phyloP scores from a whole-genome alignment of 2,113 vertebrate genomes.

The Rhinoptilus africanus region DNA sequence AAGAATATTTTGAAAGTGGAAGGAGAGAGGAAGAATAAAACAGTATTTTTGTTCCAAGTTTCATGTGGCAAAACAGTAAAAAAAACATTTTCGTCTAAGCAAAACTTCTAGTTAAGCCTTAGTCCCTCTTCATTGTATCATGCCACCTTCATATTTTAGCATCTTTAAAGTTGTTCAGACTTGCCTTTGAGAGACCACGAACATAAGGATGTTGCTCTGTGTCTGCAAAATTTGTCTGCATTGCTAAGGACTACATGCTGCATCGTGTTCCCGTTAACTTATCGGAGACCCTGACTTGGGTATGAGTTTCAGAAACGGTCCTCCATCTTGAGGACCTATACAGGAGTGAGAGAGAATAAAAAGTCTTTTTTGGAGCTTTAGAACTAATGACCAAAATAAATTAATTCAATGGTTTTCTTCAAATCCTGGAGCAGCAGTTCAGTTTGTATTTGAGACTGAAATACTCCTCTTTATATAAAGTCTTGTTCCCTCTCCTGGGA shows the following conservation, averaged over 20 bases:
- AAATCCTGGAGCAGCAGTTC: neutral
- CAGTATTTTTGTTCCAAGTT: neutral
- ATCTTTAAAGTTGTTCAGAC: neutral
- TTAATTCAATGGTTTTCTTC: neutral
- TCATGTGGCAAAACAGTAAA: neutral
- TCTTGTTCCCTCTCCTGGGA: neutral
- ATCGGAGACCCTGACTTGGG: neutral
- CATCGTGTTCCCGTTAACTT: neutral
- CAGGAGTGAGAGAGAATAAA: neutral
- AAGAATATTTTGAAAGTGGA: neutral
- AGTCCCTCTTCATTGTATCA: neutral
- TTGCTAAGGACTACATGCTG: neutral
- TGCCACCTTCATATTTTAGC: neutral
- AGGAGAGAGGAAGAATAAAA: neutral
- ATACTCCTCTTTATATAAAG: neutral
- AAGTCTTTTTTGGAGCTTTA: neutral
- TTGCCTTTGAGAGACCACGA: neutral
- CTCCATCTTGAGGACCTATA: neutral
- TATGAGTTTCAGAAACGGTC: neutral
- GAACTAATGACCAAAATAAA: neutral
- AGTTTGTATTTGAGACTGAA: neutral
- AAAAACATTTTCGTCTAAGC: neutral
- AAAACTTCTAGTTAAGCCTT: neutral
- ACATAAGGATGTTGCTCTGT: neutral
- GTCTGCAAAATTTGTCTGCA: neutral